Percentiles rank a stretch among this genome's conserved stretches.
Evolutionary conservation across 2,888 invertebrate genomes (phyloP).

Genomic region (Drosophila nigricruria): DNA sequence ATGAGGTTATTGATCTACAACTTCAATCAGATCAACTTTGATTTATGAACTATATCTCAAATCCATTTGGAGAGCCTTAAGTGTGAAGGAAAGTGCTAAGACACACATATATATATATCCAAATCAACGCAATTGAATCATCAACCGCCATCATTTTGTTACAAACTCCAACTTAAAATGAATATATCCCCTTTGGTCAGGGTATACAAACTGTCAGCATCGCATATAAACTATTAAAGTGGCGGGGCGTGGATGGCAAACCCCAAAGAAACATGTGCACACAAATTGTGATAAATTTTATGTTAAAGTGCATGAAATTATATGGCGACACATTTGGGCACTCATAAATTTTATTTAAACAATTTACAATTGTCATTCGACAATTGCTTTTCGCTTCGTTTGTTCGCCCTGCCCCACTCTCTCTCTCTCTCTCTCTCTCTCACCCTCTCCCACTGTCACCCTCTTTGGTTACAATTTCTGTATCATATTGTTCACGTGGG

Average conservation of each 20-base stretch:
- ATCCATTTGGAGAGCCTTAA: neutral
- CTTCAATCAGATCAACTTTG: neutral
- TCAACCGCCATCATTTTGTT: neutral
- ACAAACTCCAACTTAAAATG: neutral
- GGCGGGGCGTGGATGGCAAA: conserved; percentile 43
- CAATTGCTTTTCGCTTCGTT: conserved; percentile 65
- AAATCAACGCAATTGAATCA: neutral
- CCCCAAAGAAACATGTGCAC: conserved; percentile 72
- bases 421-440: neutral
- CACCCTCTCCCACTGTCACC: neutral
- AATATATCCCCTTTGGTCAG: neutral
- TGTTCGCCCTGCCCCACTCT: conserved; percentile 6
- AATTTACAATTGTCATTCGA: conserved; percentile 79
- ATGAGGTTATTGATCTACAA: neutral
- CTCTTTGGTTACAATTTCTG: conserved; percentile 22
- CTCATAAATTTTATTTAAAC: conserved; percentile 80
- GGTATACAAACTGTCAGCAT: conserved; percentile 24
- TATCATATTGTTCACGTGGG: conserved; percentile 44
- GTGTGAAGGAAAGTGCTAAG: neutral
- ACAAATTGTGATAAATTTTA: conserved; percentile 84
- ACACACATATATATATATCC: neutral
- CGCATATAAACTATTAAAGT: conserved; percentile 60
- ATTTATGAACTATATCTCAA: neutral
- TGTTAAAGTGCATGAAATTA: conserved; percentile 83
- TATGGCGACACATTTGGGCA: conserved; percentile 82